A percentile compares a stretch with the other conserved stretches of the same genome.
Evolutionary conservation across 1,140 invertebrate genomes (phyloP).

Genomic region (Wiebesia pumilae): DNA sequence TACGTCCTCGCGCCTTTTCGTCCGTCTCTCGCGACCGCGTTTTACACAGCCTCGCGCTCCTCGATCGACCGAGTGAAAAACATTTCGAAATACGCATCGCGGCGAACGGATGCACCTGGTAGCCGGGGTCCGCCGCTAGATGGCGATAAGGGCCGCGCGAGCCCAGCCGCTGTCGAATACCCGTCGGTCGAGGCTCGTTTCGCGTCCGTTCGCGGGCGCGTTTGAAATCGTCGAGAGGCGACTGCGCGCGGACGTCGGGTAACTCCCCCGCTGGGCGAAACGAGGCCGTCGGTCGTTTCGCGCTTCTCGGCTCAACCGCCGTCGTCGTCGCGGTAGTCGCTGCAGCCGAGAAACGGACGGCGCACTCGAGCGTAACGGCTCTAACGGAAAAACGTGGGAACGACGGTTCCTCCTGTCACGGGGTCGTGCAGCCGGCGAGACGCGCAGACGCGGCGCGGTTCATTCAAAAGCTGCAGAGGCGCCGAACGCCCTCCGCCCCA

Average conservation of each 20-base stretch:
- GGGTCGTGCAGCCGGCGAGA: not conserved
- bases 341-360: not conserved
- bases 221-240: not conserved
- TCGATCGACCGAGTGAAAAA: not conserved
- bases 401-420: slow-evolving; percentile 45
- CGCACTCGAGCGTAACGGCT: slow-evolving; percentile 68
- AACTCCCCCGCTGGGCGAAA: no score
- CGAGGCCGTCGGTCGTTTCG: no score
- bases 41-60: not conserved
- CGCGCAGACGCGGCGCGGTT: not conserved
- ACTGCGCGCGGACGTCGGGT: not conserved
- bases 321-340: not conserved
- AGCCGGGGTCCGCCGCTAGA: not conserved
- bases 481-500: no score
- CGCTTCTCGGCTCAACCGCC: not conserved
- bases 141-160: not conserved
- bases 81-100: no score
- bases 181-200: not conserved
- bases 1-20: not conserved
- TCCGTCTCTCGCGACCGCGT: not conserved
- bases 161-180: not conserved
- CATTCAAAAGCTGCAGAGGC: not conserved
- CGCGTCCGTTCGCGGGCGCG: not conserved
- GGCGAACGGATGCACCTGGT: no score
- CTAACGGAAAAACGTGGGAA: slow-evolving; percentile 76